Percentiles rank a stretch among this genome's conserved stretches.
Conservation (phyloP, 1,140 invertebrate genomes). For the Habropoda laboriosa region DNA sequence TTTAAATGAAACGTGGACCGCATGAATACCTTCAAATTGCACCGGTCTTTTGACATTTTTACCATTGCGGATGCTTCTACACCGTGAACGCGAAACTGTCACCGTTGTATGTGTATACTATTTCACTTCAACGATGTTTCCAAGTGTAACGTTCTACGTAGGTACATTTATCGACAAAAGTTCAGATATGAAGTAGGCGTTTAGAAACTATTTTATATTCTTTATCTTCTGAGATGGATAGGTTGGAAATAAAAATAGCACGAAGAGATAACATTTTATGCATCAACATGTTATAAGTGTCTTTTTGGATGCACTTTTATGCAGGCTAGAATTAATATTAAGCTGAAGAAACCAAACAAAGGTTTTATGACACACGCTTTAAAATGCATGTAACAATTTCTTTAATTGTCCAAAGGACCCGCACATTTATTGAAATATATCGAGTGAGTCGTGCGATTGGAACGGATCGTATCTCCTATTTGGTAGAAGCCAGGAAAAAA, state of each 20-base stretch:
- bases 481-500: background rate
- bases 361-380: no score
- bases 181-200: no score
- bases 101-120: background rate
- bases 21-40: conserved; percentile 32
- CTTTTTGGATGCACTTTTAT: no score
- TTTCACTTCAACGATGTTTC: background rate
- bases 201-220: no score
- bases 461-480: background rate
- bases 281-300: no score
- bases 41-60: background rate
- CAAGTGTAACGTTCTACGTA: background rate
- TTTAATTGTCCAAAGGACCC: background rate
- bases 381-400: no score
- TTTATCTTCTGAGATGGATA: no score
- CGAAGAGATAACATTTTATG: no score
- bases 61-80: background rate
- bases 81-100: background rate
- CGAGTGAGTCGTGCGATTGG: background rate
- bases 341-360: no score
- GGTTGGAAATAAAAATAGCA: no score
- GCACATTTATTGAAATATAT: conserved; percentile 6
- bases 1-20: conserved; percentile 21
- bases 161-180: no score
- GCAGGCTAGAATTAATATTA: no score